Base-by-base conservation (phyloP, 1,140 invertebrate species). In the Argopecten irradians region DNA sequence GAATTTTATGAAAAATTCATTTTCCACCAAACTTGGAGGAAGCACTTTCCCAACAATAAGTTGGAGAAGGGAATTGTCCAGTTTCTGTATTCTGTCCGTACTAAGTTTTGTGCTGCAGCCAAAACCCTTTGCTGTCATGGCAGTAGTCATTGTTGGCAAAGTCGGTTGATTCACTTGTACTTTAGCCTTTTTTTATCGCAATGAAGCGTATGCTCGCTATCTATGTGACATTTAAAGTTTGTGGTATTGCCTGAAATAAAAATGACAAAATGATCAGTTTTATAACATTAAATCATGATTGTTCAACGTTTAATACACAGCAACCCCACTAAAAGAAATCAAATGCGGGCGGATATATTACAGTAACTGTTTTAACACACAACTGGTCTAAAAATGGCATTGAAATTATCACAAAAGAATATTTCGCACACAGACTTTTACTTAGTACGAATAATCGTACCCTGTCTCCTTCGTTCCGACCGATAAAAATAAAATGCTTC, bases 21-120 rank as follows among this genome's bases (percentile, higher is more conserved):
- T 84, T 28, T 84, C 82, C 35, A 88, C 87, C n/a, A 88, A 32
- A 43, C 87, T 88, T 0, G 34, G 34, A 28, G 87, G 87, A 1
- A 88, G 82, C 7, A 84, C 87, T 88, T 88, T 88, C 34, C 87
- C 87, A 36, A 88, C 87, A 22, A 88, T 19, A n/a, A 88, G 82
- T n/a, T 84, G 83, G 5, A 43, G n/a, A n/a, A 84, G 13, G 14
- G 14, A 0, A 5, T 88, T 11, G 41, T 88, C 87, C 1, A 88
- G 19, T 11, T 88, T 84, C 34, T 82, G 0, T 32, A 13, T 87
- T 28, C 39, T 34, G 1, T 87, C 71, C 34, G 2, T 3, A 28
- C 22, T 16, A 82, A 82, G 43, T n/a, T 46, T 82, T 32, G 2
- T 8, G 32, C 34, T 1, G 0, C 19, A 82, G n/a, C 33, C 34